Conservation (phyloP, 2,888 invertebrate genomes). For the Caenorhabditis zanzibari region DNA sequence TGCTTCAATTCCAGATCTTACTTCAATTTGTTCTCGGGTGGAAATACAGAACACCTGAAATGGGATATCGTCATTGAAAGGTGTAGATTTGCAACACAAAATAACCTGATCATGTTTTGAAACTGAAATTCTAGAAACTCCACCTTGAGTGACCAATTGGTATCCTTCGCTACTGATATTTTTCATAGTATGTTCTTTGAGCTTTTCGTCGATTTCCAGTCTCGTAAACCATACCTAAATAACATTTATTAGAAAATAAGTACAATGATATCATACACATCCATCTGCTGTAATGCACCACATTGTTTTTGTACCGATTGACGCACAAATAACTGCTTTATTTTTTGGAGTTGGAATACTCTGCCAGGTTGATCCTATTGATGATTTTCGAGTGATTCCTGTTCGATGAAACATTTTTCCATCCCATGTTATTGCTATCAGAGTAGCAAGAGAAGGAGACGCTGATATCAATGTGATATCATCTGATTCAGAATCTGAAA, state of each 20-base stretch:
- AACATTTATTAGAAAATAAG: too few relatives aligned
- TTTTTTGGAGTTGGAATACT: slow-evolving; percentile 54
- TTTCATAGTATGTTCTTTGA: slow-evolving; percentile 45
- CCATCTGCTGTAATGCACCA: slow-evolving; percentile 70
- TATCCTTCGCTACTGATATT: slow-evolving; percentile 18
- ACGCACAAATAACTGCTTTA: slow-evolving; percentile 51
- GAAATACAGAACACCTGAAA: slow-evolving; percentile 57
- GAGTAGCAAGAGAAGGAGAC: slow-evolving; percentile 54
- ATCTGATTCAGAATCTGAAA: slow-evolving; percentile 49
- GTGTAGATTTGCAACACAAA: too few relatives aligned
- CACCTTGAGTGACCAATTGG: slow-evolving; percentile 46
- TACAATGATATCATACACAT: slow-evolving; percentile 50
- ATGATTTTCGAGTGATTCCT: slow-evolving; percentile 45
- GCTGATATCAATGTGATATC: slow-evolving; percentile 65
- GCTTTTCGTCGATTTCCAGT: slow-evolving; percentile 43
- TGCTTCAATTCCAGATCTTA: slow-evolving; percentile 55
- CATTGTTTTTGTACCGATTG: slow-evolving; percentile 59
- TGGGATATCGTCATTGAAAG: background rate
- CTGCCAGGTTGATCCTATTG: slow-evolving; percentile 54
- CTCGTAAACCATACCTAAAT: slow-evolving; percentile 53
- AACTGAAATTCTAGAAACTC: slow-evolving; percentile 50
- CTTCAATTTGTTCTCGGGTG: slow-evolving; percentile 39
- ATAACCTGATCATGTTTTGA: slow-evolving; percentile 56
- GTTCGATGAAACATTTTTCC: slow-evolving; percentile 66
- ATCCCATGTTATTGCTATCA: slow-evolving; percentile 69